Evolutionary conservation across 37 sponge, comb jelly and placozoan genomes (phyloP), one percentile per base, ranked within the genome.

Genomic region (Amphimedon queenslandica): DNA sequence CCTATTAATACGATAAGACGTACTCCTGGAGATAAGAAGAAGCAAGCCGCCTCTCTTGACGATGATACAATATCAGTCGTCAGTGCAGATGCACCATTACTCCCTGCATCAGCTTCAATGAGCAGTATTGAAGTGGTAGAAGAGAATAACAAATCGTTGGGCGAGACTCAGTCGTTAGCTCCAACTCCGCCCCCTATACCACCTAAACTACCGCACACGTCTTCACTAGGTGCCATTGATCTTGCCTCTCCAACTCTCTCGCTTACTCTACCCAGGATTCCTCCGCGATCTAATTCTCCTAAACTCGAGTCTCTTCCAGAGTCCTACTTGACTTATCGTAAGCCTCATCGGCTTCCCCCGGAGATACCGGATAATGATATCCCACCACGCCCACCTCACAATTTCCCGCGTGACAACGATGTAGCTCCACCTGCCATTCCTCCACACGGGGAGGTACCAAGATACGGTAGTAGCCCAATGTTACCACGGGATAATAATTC

Each of bases 141-240:
- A 8, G 13, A 47, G 8, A 47, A 47, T 60, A n/a, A 60, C 61
- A 60, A 25, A 6, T n/a, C 27, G 5, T 5, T n/a, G 28, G 61
- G 21, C 5, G 21, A 11, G 21, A 25, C 28, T 25, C 27, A 25
- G 21, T 6, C 27, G 23, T 25, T 25, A 25, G 28, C 8, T 1
- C 70, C 70, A 38, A 4, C 42, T 40, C 70, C 34, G 1, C 70
- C 33, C 32, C 66, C 70, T 41, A 23, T 13, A 13, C 67, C 67
- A 38, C 67, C 67, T 37, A 34, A 13, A 34, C 67, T 37, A 28
- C 28, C 24, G 6, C 53, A 47, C 13, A 47, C 53, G 13, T 18
- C 53, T 18, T 47, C 13, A 47, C 13, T 13, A 47, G n/a, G n/a
- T n/a, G 53, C 53, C 8, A 8, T 47, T 18, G 53, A 47, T 47